Evolutionary conservation across 2,797 vertebrate species (phyloP).

Genomic region (Aldrovandia affinis): DNA sequence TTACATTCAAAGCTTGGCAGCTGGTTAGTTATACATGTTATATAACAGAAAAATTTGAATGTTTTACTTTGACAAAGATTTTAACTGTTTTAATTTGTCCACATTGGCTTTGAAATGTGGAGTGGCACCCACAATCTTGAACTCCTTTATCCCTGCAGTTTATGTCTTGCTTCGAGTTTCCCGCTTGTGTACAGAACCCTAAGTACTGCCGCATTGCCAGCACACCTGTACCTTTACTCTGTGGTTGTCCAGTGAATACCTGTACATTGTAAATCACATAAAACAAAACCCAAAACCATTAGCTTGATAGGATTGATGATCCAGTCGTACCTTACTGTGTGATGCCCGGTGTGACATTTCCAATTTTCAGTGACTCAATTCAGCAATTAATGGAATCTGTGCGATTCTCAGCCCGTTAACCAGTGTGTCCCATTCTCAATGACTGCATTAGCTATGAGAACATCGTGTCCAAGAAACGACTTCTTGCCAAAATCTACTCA

Average conservation of each 20-base stretch:
- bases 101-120: neutral
- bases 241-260: neutral
- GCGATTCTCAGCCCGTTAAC: slow-evolving; percentile 43
- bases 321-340: slow-evolving; percentile 39
- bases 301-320: neutral
- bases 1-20: no score
- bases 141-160: slow-evolving; percentile 13
- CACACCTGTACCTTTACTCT: slow-evolving; percentile 39
- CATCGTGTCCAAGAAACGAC: slow-evolving; percentile 53
- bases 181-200: slow-evolving; percentile 37
- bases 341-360: slow-evolving; percentile 52
- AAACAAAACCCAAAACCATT: slow-evolving; percentile 51
- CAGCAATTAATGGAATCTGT: slow-evolving; percentile 55
- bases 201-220: slow-evolving; percentile 38
- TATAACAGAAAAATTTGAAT: no score
- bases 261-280: neutral
- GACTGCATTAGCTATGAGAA: slow-evolving; percentile 59
- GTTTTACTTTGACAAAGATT: neutral
- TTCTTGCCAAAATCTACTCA: slow-evolving; percentile 52
- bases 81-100: neutral
- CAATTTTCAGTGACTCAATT: slow-evolving; percentile 47
- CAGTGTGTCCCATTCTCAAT: slow-evolving; percentile 54
- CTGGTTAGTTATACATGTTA: no score
- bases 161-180: neutral
- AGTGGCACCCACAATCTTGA: neutral